A percentile compares a stretch with the other conserved stretches of the same genome.
These are phyloP conservation scores for Lichenostomus cassidix DNA, from an alignment of 2,113 vertebrate genomes.

Conservation along the genomic window DNA sequence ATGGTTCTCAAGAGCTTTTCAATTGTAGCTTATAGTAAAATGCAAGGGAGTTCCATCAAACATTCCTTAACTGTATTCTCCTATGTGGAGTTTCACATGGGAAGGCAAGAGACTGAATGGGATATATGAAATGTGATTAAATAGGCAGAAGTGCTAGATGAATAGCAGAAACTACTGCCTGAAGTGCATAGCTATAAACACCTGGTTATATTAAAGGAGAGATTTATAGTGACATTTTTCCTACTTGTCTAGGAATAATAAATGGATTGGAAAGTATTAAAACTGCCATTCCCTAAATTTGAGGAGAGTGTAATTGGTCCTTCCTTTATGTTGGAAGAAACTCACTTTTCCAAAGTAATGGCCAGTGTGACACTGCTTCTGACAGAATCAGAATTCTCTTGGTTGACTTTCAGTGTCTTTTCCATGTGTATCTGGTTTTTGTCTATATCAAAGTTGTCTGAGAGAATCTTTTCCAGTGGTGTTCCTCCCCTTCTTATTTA, in stretches of 20 bases:
- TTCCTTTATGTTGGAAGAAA: not conserved
- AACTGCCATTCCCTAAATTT: not conserved
- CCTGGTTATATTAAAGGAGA: not conserved
- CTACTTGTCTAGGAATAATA: not conserved
- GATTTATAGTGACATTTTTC: slow-evolving; percentile 22
- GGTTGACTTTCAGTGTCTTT: not conserved
- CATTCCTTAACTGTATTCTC: not conserved
- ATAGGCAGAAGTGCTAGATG: not conserved
- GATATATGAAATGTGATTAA: not conserved
- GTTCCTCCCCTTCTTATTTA: not conserved
- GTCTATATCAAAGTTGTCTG: not conserved
- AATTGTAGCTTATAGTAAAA: not conserved
- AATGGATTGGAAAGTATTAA: not conserved
- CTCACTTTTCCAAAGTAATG: not conserved
- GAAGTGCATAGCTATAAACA: slow-evolving; percentile 3
- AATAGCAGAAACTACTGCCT: not conserved
- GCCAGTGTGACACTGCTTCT: not conserved
- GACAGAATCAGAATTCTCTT: not conserved
- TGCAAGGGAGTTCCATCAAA: not conserved
- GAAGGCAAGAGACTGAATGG: not conserved
- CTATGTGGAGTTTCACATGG: not conserved
- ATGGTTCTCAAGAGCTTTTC: not conserved
- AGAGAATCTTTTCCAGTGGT: not conserved
- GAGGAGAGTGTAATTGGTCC: not conserved
- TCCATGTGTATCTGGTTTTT: not conserved